A percentile compares a stretch with the other conserved stretches of the same genome.
phyloP scores from a whole-genome alignment of 2,113 vertebrate species.

The Pithys albifrons region DNA sequence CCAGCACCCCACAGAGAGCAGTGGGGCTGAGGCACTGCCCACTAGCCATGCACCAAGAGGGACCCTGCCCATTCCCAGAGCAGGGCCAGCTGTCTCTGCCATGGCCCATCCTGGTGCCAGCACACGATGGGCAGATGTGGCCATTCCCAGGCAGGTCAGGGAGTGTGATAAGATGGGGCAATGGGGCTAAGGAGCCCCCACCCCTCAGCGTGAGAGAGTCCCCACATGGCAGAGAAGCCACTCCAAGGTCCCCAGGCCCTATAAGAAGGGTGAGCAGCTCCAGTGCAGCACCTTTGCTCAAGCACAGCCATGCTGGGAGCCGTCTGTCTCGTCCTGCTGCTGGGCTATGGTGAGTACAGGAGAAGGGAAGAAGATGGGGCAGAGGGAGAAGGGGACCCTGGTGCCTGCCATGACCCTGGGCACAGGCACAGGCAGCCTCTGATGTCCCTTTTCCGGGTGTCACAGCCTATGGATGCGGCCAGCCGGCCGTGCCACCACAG shows the following conservation, averaged over 20 bases:
- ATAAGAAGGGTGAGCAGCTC: not conserved
- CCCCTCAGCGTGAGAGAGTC: not conserved
- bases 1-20: fast-evolving
- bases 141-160: fast-evolving
- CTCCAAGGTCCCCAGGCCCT: not conserved
- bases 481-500: conserved; percentile 74
- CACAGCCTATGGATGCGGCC: conserved; percentile 85
- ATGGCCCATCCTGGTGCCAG: fast-evolving
- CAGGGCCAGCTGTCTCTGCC: fast-evolving
- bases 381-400: fast-evolving
- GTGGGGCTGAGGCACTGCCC: fast-evolving
- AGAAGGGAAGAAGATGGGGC: fast-evolving
- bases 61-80: too few species aligned
- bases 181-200: not conserved
- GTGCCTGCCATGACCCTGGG: not conserved
- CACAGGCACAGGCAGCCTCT: not conserved
- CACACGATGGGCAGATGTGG: not conserved
- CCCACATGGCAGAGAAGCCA: not conserved
- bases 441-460: not conserved
- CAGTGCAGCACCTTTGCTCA: fast-evolving
- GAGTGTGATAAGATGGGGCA: fast-evolving
- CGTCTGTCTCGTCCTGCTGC: conserved; percentile 12
- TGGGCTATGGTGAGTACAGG: conserved; percentile 62
- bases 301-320: conserved; percentile 35
- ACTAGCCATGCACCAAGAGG: fast-evolving